phyloP scores from a whole-genome alignment of 2,113 vertebrate species.

The Leptobrachium ailaonicum region DNA sequence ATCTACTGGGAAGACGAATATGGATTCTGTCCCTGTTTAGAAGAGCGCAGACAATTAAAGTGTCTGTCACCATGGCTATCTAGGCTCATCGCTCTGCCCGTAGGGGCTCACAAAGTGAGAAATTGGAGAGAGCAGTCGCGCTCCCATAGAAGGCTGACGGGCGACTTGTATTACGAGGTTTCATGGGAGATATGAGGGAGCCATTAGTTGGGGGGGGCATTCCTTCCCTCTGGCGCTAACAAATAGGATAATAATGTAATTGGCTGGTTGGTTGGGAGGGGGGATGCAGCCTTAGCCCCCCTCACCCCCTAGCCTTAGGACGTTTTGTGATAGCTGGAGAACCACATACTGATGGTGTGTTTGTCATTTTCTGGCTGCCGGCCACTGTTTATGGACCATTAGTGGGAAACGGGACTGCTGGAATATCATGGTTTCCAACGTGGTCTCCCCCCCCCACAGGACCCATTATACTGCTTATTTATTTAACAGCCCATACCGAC shows the following conservation, averaged over 20 bases:
- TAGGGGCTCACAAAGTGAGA: neutral
- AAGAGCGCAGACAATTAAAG: neutral
- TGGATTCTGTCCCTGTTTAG: neutral
- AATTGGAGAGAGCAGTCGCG: neutral
- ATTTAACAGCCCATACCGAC: neutral
- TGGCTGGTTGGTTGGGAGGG: neutral
- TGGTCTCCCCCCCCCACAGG: neutral
- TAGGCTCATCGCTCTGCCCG: neutral
- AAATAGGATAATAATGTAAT: slow-evolving; percentile 43
- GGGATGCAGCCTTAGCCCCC: neutral
- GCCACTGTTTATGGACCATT: slow-evolving; percentile 25
- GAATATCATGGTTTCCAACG: slow-evolving; percentile 4
- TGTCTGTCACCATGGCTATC: neutral
- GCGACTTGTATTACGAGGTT: slow-evolving; percentile 3
- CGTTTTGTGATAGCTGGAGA: neutral
- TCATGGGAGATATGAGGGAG: slow-evolving; percentile 10
- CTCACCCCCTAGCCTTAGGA: neutral
- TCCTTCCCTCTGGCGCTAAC: slow-evolving; percentile 1
- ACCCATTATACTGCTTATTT: neutral
- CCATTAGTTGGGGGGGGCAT: neutral
- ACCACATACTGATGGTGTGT: slow-evolving; percentile 1
- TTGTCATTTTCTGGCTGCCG: slow-evolving; percentile 2
- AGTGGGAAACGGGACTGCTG: neutral
- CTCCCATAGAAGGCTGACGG: neutral
- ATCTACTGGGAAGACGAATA: neutral